Conservation (phyloP, 2,113 vertebrate genomes). For the Seriola rivoliana region DNA sequence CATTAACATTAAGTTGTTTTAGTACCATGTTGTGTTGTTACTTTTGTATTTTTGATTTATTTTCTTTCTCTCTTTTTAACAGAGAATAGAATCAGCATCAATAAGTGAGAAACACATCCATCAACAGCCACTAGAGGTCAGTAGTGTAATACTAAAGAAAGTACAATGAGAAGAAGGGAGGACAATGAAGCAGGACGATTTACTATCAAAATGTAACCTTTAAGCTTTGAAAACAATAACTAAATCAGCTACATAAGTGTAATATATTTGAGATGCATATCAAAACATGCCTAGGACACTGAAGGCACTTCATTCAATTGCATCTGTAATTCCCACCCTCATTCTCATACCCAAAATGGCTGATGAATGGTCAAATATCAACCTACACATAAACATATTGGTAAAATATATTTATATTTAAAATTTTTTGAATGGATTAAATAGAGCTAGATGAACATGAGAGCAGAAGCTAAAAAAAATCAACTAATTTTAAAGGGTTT, state of each 20-base stretch:
- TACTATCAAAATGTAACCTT: not conserved
- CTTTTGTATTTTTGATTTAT: not conserved
- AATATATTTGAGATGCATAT: not conserved
- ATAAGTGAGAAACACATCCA: not conserved
- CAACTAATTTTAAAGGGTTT: not conserved
- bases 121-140: slow-evolving; percentile 71
- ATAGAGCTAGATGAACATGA: not conserved
- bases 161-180: not conserved
- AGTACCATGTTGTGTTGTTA: not conserved
- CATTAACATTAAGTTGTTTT: not conserved
- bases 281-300: not conserved
- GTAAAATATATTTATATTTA: not conserved
- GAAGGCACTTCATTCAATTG: not conserved
- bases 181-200: not conserved
- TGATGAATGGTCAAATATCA: not conserved
- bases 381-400: too few species aligned
- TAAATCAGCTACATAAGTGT: not conserved
- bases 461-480: not conserved
- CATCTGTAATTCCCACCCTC: not conserved
- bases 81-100: not conserved
- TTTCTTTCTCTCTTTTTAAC: not conserved
- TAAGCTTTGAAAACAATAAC: not conserved
- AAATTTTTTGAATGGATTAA: not conserved
- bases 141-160: slow-evolving; percentile 48
- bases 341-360: slow-evolving; percentile 8